Evolutionary conservation across 2,113 vertebrate species (phyloP), one percentile per base, ranked within the genome.

Genomic region (Oncorhynchus nerka): DNA sequence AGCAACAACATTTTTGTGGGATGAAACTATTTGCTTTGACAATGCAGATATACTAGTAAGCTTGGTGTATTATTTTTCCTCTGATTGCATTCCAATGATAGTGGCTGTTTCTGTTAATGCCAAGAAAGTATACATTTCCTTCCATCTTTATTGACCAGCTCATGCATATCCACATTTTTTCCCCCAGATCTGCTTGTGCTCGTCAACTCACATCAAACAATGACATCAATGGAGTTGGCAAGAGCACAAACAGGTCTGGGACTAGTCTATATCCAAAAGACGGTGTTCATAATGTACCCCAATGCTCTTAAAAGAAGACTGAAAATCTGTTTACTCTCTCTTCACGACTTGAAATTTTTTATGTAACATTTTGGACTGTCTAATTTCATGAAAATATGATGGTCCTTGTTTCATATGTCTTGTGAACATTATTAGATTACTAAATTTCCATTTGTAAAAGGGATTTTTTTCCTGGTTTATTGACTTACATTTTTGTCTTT

Each of bases 271-370:
- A 11, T 24, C 13, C 20, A 49, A 64, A 24, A 7, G 9, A 39
- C 39, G 22, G 1, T 34, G 12, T 45, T 34, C 20, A 24, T 70
- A 68, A 26, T 67, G 77, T 75, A 69, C 61, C 39, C 71, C 73
- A 69, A 79, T 80, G 85, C 85, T 88, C 82, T 88, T 85, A 78
- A 87, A 81, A 76, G 78, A 90, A 86, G 86, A 92, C 90, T 92
- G 87, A 89, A 90, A 90, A 87, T 85, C 45, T 62, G 76, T 86
- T 88, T 90, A 89, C 77, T 79, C 74, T 86, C 78, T 81, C 85
- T 87, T 74, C 28, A 88, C 84, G 88, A 92, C 91, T 91, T 91
- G 89, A 91, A 90, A 90, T 86, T 88, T 71, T 76, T 81, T 74
- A 2, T 83, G 76, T 82, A 28, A 82, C 34, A 22, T 66, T 64